phyloP scores from a whole-genome alignment of 2,888 invertebrate species.

The Andrena camellia region DNA sequence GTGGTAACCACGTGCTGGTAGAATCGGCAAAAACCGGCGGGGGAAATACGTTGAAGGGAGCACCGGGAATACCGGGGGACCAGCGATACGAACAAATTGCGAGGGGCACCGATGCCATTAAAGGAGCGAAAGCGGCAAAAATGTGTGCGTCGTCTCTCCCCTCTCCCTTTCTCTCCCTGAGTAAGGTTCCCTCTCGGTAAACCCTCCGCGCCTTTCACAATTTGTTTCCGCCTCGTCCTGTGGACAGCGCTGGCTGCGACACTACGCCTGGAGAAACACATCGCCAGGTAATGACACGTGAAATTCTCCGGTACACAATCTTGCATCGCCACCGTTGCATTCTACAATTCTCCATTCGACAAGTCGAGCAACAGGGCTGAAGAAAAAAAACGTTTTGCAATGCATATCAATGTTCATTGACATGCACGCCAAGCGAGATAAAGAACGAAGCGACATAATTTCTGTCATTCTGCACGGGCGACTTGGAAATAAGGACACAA shows the following conservation, averaged over 20 bases:
- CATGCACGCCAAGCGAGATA: background rate
- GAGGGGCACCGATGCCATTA: constrained; percentile 77
- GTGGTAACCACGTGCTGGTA: constrained; percentile 48
- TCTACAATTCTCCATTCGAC: constrained; percentile 13
- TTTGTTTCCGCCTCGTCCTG: constrained; percentile 64
- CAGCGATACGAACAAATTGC: constrained; percentile 75
- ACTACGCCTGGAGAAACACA: constrained; percentile 21
- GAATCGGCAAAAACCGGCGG: constrained; percentile 50
- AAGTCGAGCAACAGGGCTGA: constrained; percentile 2
- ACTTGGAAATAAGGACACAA: background rate
- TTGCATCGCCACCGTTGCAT: constrained; percentile 18
- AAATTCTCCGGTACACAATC: constrained; percentile 38
- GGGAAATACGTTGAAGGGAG: constrained; percentile 56
- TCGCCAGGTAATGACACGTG: constrained; percentile 47
- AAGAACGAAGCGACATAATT: constrained; percentile 8
- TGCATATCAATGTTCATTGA: constrained; percentile 11
- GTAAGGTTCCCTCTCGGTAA: constrained; percentile 38
- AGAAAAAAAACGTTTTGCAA: constrained; percentile 33
- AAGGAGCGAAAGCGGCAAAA: constrained; percentile 82
- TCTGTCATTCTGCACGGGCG: background rate
- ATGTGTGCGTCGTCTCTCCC: constrained; percentile 67
- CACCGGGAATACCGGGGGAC: constrained; percentile 48
- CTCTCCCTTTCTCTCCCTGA: constrained; percentile 26
- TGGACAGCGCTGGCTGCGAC: constrained; percentile 16
- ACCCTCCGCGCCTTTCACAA: constrained; percentile 63